Evolutionary conservation across 2,113 vertebrate genomes (phyloP).

Genomic region (Engraulis encrasicolus): DNA sequence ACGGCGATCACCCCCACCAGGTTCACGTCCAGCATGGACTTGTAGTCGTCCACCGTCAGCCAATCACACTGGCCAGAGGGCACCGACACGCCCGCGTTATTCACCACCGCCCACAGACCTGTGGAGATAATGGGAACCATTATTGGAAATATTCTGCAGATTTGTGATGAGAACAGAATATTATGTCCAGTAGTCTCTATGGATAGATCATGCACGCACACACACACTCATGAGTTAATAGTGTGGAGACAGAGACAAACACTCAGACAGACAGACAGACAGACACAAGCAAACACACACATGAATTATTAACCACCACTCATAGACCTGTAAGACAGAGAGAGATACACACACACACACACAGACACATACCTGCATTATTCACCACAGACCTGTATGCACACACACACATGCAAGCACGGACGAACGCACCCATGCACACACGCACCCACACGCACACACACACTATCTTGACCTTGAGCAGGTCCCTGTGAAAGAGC

Average conservation of each 20-base stretch:
- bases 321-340: constrained; percentile 83
- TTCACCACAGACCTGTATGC: too few species aligned
- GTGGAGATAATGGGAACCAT: too few species aligned
- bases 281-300: constrained; percentile 70
- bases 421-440: too few species aligned
- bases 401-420: too few species aligned
- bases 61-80: constrained; percentile 75
- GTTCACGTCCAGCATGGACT: constrained; percentile 74
- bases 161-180: too few species aligned
- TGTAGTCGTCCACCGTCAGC: constrained; percentile 80
- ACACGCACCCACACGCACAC: too few species aligned
- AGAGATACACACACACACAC: constrained; percentile 18
- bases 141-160: too few species aligned
- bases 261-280: constrained; percentile 77
- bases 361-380: neutral
- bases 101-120: constrained; percentile 85
- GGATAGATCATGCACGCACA: constrained; percentile 22
- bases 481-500: neutral
- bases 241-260: constrained; percentile 76
- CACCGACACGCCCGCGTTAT: constrained; percentile 76
- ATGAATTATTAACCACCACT: constrained; percentile 82
- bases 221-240: constrained; percentile 37
- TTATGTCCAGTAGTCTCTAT: too few species aligned
- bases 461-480: neutral
- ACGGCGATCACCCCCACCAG: constrained; percentile 80